Base-by-base conservation (phyloP, 2,888 invertebrate genomes). In the Helicoverpa assulta region DNA sequence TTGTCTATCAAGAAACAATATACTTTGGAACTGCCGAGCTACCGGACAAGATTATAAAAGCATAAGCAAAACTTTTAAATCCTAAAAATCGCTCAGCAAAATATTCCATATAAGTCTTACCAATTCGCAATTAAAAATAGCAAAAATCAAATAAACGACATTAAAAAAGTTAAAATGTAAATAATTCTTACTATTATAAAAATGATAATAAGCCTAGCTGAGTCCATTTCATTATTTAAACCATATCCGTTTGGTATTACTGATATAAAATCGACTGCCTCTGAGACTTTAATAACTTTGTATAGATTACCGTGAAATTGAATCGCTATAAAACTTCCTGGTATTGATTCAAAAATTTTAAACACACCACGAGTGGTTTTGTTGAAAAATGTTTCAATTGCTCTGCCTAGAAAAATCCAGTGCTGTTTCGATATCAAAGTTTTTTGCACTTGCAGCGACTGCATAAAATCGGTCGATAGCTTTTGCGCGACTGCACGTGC, bases 221-320 rank as follows among this genome's bases (percentile, higher is more conserved):
- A 55, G 26, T 76, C 70, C 71, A 76, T 75, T 71, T 67, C 67
- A 72, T 80, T 52, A 18, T 63, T 69, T 59, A 67, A 40, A 29
- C 21, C 63, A 72, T 76, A 37, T 26, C 55, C 40, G n/a, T 51
- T 52, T 16, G 26, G 37, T 16, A 29, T 29, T 50, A 55, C 33
- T 43, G 3, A n/a, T 37, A 55, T 16, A 19, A 21, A 43, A 43
- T 26, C 14, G 12, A 37, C 21, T 56, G 33, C 12, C 26, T 0
- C 21, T 26, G 18, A 18, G 50, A 56, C 55, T 67, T 40, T 18
- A 61, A 56, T 67, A 43, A 40, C 37, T 26, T 54, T 43, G 21
- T 21, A 73, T 40, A 66, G 57, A 76, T 76, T 66, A 64, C 65
- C 78, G 50, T 72, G 63, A 78, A 71, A 78, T 63, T 47, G 29